Percentiles rank a stretch among this genome's conserved stretches.
Conservation (phyloP, 2,888 invertebrate genomes). For the Cryptops parisi region DNA sequence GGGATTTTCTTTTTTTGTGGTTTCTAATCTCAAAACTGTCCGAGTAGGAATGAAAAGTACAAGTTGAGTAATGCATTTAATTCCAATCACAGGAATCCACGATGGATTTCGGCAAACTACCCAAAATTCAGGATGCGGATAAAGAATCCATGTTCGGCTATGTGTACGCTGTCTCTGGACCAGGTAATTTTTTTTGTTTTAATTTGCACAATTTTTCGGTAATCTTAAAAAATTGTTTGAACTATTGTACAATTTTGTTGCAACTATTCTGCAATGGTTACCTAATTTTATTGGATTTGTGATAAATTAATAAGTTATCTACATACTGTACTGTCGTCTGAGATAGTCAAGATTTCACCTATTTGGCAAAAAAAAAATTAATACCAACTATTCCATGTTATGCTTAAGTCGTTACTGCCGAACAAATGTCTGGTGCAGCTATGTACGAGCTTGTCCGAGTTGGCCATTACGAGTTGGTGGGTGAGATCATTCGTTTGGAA, state of each 20-base stretch:
- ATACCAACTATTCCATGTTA: no score
- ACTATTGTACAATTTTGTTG: no score
- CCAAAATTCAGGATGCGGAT: constrained; percentile 65
- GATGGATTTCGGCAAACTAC: constrained; percentile 35
- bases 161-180: constrained; percentile 95
- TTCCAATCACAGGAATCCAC: constrained; percentile 23
- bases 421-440: constrained; percentile 98
- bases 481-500: constrained; percentile 98
- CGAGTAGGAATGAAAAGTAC: no score
- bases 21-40: no score
- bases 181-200: constrained; percentile 48
- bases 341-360: no score
- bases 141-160: constrained; percentile 81
- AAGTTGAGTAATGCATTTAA: no score
- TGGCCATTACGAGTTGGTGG: constrained; percentile 93
- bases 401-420: constrained; percentile 98
- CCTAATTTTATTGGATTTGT: no score
- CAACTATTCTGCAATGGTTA: neutral
- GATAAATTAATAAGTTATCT: neutral
- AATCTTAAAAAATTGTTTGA: no score
- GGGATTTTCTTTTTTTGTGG: neutral
- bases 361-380: no score
- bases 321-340: neutral
- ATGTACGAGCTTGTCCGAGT: constrained; percentile 99
- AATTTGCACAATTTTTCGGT: neutral